Conservation (phyloP, 2,888 invertebrate genomes). For the Neoascia interrupta region DNA sequence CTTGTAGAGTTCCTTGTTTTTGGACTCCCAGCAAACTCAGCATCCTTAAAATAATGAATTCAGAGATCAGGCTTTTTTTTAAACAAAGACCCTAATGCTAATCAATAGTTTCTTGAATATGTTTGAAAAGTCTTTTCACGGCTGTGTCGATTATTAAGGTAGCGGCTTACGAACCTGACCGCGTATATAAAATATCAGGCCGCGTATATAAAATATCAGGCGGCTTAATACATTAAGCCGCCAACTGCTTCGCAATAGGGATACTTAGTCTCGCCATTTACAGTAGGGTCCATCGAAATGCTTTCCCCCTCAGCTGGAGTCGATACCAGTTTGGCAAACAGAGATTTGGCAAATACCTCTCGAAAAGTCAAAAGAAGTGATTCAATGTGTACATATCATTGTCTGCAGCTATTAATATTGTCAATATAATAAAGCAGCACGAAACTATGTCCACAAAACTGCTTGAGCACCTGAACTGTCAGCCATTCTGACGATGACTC, state of each 20-base stretch:
- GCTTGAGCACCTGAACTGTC: too few relatives aligned
- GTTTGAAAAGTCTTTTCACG: conserved; percentile 5
- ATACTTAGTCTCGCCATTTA: too few relatives aligned
- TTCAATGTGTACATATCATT: conserved; percentile 30
- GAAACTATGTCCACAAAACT: conserved; percentile 9
- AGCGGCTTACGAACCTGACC: background rate
- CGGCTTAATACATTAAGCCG: conserved; percentile 1
- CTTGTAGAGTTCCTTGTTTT: conserved; percentile 64
- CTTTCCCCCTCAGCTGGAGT: too few relatives aligned
- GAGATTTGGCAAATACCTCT: conserved; percentile 22
- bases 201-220: background rate
- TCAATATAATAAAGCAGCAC: conserved; percentile 58
- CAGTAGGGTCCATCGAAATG: too few relatives aligned
- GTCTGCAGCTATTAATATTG: conserved; percentile 16
- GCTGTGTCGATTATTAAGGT: background rate
- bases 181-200: conserved; percentile 14
- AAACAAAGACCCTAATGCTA: too few relatives aligned
- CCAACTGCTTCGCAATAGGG: background rate
- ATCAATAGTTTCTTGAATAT: background rate
- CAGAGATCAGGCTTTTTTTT: too few relatives aligned
- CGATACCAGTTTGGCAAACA: conserved; percentile 16
- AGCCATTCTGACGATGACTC: too few relatives aligned
- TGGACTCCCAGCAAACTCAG: conserved; percentile 64
- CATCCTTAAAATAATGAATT: conserved; percentile 30
- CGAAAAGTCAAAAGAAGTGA: background rate